Conservation (phyloP, 2,888 invertebrate species). For the Gonocerus acuteangulatus region DNA sequence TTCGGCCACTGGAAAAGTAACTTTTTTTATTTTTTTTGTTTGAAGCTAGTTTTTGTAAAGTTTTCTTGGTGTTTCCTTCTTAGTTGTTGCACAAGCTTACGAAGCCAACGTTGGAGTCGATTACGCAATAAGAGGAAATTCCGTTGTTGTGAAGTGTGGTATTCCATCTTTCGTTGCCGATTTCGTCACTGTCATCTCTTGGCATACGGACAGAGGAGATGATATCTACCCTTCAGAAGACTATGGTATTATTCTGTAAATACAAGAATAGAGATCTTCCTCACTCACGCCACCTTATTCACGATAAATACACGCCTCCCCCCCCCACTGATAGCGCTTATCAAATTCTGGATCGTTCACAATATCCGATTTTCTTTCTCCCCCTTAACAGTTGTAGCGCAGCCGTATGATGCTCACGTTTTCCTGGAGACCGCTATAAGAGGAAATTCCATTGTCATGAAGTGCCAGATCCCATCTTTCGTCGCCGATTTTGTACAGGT, state of each 20-base stretch:
- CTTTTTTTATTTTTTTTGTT: not conserved
- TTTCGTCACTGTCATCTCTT: conserved; percentile 78
- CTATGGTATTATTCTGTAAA: conserved; percentile 23
- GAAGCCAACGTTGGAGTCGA: conserved; percentile 88
- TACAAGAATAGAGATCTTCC: not conserved
- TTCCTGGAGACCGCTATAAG: conserved; percentile 84
- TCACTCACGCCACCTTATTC: conserved; percentile 16
- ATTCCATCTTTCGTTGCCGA: conserved; percentile 90
- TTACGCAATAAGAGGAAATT: conserved; percentile 85
- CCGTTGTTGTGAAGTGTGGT: conserved; percentile 87
- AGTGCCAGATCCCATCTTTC: conserved; percentile 86
- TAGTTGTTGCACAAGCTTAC: conserved; percentile 84
- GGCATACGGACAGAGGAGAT: conserved; percentile 73
- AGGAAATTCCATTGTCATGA: conserved; percentile 79
- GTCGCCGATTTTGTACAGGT: conserved; percentile 87
- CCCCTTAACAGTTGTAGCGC: conserved; percentile 58
- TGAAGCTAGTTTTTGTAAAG: not conserved
- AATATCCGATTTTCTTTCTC: too few relatives aligned
- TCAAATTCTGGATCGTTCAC: too few relatives aligned
- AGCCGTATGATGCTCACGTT: conserved; percentile 73
- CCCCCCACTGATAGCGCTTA: too few relatives aligned
- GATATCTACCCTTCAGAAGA: conserved; percentile 52
- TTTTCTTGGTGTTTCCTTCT: conserved; percentile 24
- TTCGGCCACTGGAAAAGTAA: too few relatives aligned
- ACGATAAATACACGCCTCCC: too few relatives aligned